Base-by-base conservation (phyloP, 2,113 vertebrate genomes). In the Anser cygnoides region DNA sequence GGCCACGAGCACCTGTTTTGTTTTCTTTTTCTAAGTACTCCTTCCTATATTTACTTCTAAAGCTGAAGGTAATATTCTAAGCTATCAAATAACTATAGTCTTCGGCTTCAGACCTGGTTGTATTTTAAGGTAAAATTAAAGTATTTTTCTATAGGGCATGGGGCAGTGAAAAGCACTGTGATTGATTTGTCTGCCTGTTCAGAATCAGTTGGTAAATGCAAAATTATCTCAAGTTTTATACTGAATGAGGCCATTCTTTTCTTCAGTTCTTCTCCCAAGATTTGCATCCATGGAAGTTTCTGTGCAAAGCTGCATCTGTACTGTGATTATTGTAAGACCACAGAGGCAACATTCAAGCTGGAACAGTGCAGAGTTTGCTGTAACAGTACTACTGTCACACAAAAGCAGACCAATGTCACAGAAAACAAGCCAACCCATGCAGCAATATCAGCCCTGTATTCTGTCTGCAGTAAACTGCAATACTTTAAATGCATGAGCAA, bases 271-370 rank as follows among this genome's bases (percentile, higher is more conserved):
- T 68, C 62, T 74, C 88, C 74, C 41, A 57, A 6, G 39, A 50
- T 85, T 61, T 85, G 81, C 59, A 66, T 92, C 61, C 29, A 10
- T 50, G 68, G 87, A 90, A 92, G 90, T 85, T 92, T 71, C 89
- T 86, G 52, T 76, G 44, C 77, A 63, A 78, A 92, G 49, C 55
- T 23, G 43, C 77, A 23, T 89, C 93, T 92, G 90, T 44, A 22
- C 15, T 13, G 44, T 6, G 61, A 75, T 33, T 37, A 4, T 5
- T 75, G 62, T 83, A 62, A 90, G 83, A 90, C 50, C 78, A 95
- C 87, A 90, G 55, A 73, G 87, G 83, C 87, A 87, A 83, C n/a
- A 3, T 1, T 55, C 44, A 80, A 63, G 80, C 70, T 68, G 71
- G 75, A 62, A 54, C 61, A 85, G 75, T 41, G 80, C 70, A 91